Percentiles rank a stretch among this genome's conserved stretches.
Evolutionary conservation across 2,113 vertebrate species (phyloP).

Genomic region (Phocoena sinus): DNA sequence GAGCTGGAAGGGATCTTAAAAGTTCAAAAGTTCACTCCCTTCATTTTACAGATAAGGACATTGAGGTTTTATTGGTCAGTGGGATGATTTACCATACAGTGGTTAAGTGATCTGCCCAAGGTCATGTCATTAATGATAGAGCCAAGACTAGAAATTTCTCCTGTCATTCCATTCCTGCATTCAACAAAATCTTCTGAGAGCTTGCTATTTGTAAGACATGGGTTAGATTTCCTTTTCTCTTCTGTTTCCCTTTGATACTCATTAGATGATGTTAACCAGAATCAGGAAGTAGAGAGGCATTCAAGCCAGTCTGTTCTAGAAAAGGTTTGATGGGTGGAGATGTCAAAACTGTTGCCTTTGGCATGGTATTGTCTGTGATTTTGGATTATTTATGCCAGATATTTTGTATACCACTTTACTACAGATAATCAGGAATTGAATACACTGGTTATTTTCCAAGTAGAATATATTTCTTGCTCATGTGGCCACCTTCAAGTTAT

Average conservation of each 20-base stretch:
- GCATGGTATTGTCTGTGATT: background rate
- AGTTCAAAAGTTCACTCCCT: conserved; percentile 37
- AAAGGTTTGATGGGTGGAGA: background rate
- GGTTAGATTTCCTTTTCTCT: background rate
- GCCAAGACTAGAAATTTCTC: conserved; percentile 41
- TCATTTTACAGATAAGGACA: conserved; percentile 59
- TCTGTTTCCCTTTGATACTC: background rate
- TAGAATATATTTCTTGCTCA: background rate
- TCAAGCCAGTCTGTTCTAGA: background rate
- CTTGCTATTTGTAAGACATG: conserved; percentile 20
- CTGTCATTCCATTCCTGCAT: background rate
- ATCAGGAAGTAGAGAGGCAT: background rate
- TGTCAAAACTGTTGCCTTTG: background rate
- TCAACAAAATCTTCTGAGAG: background rate
- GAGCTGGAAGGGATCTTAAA: background rate
- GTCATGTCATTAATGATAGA: conserved; percentile 23
- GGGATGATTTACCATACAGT: conserved; percentile 48
- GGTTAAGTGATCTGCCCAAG: conserved; percentile 38
- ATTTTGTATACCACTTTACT: background rate
- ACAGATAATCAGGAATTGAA: background rate
- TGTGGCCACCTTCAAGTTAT: background rate
- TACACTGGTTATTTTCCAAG: background rate
- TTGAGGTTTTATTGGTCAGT: conserved; percentile 41
- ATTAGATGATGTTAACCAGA: background rate
- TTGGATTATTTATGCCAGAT: background rate